Conservation (phyloP, 2,797 vertebrate genomes). For the Pempheris klunzingeri region DNA sequence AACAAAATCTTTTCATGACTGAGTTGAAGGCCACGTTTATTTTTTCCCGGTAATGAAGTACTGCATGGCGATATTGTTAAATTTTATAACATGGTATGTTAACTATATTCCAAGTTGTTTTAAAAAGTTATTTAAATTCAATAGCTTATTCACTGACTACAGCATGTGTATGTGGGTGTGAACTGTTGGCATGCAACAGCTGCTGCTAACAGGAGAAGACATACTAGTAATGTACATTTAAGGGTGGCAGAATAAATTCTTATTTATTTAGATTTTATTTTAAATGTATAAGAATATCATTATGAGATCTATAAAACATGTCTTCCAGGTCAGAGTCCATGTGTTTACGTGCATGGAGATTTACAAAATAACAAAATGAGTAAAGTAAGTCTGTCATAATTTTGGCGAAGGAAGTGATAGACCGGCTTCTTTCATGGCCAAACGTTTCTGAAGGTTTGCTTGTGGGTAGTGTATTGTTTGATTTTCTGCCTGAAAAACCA, state of each 20-base stretch:
- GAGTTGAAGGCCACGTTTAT: background rate
- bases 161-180: background rate
- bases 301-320: background rate
- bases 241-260: background rate
- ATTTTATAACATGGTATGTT: background rate
- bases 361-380: background rate
- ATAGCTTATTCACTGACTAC: background rate
- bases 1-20: background rate
- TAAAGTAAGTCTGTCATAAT: background rate
- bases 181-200: constrained; percentile 5
- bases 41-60: background rate
- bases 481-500: background rate
- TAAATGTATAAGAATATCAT: background rate
- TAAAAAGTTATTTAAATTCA: background rate
- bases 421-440: background rate
- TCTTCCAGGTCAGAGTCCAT: background rate
- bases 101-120: no score
- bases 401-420: background rate
- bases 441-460: background rate
- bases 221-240: background rate
- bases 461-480: background rate
- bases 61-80: background rate
- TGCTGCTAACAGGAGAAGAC: background rate
- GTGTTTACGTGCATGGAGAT: background rate
- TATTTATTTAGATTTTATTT: constrained; percentile 2